Conservation (phyloP, 2,113 vertebrate species). For the Odocoileus virginianus region DNA sequence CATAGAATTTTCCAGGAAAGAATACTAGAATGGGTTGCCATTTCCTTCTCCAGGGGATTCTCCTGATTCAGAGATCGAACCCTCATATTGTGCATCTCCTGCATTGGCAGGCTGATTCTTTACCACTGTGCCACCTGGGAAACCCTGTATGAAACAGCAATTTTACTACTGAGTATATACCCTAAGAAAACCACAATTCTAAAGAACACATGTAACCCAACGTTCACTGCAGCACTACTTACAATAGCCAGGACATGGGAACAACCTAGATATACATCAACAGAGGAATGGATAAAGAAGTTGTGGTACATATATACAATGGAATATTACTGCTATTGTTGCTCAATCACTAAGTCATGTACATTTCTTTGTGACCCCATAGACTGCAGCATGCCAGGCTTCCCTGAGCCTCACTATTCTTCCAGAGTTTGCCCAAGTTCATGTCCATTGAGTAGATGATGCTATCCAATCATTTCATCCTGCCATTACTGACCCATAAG, state of each 20-base stretch:
- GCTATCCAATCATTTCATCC: background rate
- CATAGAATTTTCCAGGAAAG: background rate
- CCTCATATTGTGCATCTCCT: background rate
- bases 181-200: background rate
- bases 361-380: accelerated
- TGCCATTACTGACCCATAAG: background rate
- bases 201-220: background rate
- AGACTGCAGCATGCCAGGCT: background rate
- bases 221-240: background rate
- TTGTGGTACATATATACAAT: background rate
- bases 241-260: background rate
- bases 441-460: background rate
- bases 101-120: background rate
- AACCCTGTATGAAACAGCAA: background rate
- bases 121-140: background rate
- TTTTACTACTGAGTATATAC: background rate
- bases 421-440: background rate
- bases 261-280: background rate
- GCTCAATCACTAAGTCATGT: background rate
- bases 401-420: background rate
- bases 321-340: background rate
- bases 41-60: background rate
- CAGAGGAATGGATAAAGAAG: background rate
- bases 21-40: background rate
- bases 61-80: background rate